Percentiles rank a stretch among this genome's conserved stretches.
These are phyloP conservation scores for Diacarnus erythraeanus DNA, from an alignment of 37 sponge, comb jelly and placozoan genomes.

Conservation along the genomic window DNA sequence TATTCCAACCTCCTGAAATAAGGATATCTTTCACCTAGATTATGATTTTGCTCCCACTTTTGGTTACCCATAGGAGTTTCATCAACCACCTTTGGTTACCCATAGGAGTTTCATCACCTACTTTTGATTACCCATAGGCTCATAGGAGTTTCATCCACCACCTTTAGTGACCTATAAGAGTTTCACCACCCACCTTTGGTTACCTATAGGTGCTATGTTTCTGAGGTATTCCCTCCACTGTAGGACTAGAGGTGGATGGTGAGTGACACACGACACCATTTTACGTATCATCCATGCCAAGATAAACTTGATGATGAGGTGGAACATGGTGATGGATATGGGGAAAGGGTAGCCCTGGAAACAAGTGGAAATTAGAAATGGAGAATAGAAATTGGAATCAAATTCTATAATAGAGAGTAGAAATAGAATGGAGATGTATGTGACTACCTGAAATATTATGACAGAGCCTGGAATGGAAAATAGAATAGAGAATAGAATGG, in stretches of 20 bases:
- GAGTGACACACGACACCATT: background rate
- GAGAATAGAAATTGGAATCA: conserved; percentile 8
- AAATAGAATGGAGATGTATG: background rate
- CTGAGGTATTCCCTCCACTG: conserved; percentile 67
- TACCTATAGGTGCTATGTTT: conserved; percentile 66
- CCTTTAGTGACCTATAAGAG: no score
- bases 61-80: no score
- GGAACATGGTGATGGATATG: conserved; percentile 81
- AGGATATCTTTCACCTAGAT: no score
- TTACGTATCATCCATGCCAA: conserved; percentile 71
- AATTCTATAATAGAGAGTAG: background rate
- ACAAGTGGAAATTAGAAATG: background rate
- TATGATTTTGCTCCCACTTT: no score
- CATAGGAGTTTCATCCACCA: no score
- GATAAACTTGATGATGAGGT: conserved; percentile 78
- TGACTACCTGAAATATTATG: background rate
- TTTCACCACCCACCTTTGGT: no score
- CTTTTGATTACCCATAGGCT: no score
- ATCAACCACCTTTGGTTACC: conserved; percentile 1
- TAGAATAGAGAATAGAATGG: no score
- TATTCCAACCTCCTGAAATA: background rate
- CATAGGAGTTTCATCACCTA: no score
- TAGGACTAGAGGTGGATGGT: conserved; percentile 33
- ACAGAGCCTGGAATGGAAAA: no score
- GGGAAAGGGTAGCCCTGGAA: conserved; percentile 77